These are phyloP conservation scores for Nymphalis io DNA, from an alignment of 1,140 invertebrate species.

Conservation along the genomic window DNA sequence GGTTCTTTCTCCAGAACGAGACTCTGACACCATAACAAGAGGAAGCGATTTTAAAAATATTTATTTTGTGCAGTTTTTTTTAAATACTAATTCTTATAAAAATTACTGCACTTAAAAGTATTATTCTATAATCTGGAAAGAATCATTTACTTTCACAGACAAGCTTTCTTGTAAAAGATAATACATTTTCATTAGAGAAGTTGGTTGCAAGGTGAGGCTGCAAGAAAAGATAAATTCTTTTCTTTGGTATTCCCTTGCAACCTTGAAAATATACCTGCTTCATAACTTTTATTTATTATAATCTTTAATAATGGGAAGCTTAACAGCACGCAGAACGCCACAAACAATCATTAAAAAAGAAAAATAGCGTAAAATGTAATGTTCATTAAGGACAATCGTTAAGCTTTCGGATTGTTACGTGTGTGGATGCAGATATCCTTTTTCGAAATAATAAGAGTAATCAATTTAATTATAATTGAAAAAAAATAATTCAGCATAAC, in stretches of 20 bases:
- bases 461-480: no score
- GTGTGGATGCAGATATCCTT: no score
- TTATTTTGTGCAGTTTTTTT: neutral
- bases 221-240: slow-evolving; percentile 1
- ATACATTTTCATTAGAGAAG: slow-evolving; percentile 5
- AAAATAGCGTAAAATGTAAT: no score
- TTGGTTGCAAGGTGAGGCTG: slow-evolving; percentile 2
- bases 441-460: no score
- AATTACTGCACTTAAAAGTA: no score
- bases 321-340: neutral
- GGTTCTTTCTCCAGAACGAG: neutral
- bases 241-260: neutral
- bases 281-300: slow-evolving; percentile 2
- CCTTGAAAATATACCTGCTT: slow-evolving; percentile 1
- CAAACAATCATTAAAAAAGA: neutral
- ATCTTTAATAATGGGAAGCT: neutral
- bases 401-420: no score
- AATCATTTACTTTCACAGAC: neutral
- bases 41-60: slow-evolving; percentile 5
- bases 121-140: neutral
- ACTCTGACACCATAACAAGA: neutral
- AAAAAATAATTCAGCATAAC: neutral
- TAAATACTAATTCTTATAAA: neutral
- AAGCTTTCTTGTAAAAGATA: neutral
- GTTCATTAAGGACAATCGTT: no score